phyloP scores from a whole-genome alignment of 2,797 vertebrate genomes.

The Nasua narica region DNA sequence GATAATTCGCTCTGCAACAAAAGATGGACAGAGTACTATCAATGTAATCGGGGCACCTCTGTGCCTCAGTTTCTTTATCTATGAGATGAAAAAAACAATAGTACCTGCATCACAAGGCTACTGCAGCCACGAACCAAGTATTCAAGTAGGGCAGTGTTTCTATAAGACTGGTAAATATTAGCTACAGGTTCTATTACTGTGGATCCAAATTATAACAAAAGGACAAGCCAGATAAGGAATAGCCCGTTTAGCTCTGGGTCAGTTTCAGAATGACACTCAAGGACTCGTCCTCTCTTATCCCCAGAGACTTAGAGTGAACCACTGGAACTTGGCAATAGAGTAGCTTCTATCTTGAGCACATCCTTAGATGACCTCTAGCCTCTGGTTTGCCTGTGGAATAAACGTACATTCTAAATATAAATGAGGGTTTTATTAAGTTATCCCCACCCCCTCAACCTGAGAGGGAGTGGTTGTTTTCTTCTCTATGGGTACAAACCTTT shows the following conservation, averaged over 20 bases:
- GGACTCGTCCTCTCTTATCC: not conserved
- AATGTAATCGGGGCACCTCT: not conserved
- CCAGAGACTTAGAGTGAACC: not conserved
- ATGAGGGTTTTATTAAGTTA: not conserved
- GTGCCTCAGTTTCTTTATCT: not conserved
- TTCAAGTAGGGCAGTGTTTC: not conserved
- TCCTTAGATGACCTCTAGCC: constrained; percentile 27
- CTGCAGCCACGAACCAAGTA: not conserved
- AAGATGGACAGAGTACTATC: not conserved
- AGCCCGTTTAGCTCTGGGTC: not conserved
- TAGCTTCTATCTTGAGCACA: constrained; percentile 49
- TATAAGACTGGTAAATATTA: not conserved
- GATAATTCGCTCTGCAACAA: not conserved
- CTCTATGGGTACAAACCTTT: constrained; percentile 52
- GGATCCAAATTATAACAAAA: not conserved
- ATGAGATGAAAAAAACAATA: not conserved
- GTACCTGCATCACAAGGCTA: not conserved
- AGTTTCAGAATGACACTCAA: not conserved
- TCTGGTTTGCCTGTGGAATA: not conserved
- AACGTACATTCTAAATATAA: constrained; percentile 52
- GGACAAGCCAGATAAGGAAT: not conserved
- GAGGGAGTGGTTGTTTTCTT: not conserved
- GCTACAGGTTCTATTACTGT: not conserved
- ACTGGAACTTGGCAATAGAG: constrained; percentile 13
- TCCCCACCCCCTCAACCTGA: not conserved